phyloP scores from a whole-genome alignment of 2,113 vertebrate species.

The Mustela lutreola region DNA sequence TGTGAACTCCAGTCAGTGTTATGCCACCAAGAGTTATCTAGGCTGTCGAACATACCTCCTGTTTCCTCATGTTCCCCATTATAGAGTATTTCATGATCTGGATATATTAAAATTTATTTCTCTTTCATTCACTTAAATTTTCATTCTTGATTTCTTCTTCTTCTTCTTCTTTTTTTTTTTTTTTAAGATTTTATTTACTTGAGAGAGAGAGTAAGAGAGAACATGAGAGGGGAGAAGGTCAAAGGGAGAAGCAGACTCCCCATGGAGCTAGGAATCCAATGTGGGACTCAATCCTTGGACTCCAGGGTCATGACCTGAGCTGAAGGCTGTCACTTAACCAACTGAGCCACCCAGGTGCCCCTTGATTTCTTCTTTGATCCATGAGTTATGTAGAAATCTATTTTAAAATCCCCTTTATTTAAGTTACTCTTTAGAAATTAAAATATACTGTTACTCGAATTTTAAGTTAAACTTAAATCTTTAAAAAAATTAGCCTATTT shows the following conservation, averaged over 20 bases:
- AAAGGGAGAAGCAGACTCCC: too few relatives aligned
- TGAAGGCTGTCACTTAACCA: too few relatives aligned
- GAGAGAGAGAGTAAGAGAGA: too few relatives aligned
- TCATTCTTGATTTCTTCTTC: constrained; percentile 23
- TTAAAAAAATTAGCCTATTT: constrained; percentile 40
- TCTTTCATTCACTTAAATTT: not conserved
- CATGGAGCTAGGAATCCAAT: too few relatives aligned
- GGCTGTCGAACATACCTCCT: not conserved
- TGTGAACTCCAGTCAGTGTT: not conserved
- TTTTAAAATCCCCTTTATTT: not conserved
- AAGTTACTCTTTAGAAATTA: constrained; percentile 40
- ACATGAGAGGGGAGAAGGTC: too few relatives aligned
- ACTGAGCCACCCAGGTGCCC: too few relatives aligned
- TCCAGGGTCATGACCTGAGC: too few relatives aligned
- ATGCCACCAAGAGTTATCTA: not conserved
- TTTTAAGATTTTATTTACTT: too few relatives aligned
- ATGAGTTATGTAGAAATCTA: not conserved
- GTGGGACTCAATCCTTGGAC: too few relatives aligned
- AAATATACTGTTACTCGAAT: constrained; percentile 29
- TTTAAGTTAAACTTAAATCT: constrained; percentile 23
- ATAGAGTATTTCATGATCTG: not conserved
- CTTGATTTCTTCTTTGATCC: constrained; percentile 1
- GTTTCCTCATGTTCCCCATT: not conserved
- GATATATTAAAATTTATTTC: not conserved
- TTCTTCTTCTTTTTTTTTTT: not conserved